Evolutionary conservation across 2,888 invertebrate species (phyloP).

Genomic region (Phengaris arion): DNA sequence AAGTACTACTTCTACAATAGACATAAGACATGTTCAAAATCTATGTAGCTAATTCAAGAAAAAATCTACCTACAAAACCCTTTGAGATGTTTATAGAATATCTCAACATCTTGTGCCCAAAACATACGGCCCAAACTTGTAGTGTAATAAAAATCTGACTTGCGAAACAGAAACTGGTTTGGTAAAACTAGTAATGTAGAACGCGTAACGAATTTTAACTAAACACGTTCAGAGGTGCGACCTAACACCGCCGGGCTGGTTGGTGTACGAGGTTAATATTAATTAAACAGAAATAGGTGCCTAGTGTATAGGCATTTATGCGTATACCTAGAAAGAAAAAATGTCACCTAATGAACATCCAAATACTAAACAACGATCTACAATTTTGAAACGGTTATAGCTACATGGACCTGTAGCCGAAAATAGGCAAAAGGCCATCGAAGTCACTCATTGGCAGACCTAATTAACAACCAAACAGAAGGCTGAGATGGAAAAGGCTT

Average conservation of each 20-base stretch:
- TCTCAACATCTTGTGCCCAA: conserved; percentile 3
- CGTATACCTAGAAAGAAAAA: background rate
- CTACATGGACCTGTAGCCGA: no score
- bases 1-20: no score
- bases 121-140: conserved; percentile 11
- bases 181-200: conserved; percentile 49
- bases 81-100: background rate
- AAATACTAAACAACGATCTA: background rate
- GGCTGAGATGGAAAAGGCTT: no score
- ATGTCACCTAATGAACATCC: background rate
- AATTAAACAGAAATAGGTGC: background rate
- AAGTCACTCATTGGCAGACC: no score
- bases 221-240: conserved; percentile 42
- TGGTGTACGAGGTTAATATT: conserved; percentile 6
- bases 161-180: conserved; percentile 43
- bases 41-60: background rate
- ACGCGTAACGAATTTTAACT: conserved; percentile 53
- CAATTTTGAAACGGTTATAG: background rate
- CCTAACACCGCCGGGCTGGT: background rate
- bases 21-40: background rate
- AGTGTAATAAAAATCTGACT: conserved; percentile 38
- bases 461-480: no score
- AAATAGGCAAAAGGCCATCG: no score
- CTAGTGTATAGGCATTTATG: background rate
- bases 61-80: background rate